These are phyloP conservation scores for Rousettus leschenaultii DNA, from an alignment of 2,113 vertebrate genomes.

Conservation along the genomic window DNA sequence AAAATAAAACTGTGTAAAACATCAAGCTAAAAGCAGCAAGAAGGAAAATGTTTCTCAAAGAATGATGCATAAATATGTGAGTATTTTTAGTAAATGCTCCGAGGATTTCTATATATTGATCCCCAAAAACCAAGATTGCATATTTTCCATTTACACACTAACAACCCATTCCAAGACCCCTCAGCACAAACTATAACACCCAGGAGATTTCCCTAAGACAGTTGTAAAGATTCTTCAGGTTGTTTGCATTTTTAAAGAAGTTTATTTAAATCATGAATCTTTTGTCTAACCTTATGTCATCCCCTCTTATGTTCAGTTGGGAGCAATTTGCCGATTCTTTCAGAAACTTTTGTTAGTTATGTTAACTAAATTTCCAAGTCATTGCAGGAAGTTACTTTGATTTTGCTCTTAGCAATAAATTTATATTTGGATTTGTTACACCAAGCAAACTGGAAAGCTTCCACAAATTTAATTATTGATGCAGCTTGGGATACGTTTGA, in stretches of 20 bases:
- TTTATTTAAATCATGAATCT: conserved; percentile 48
- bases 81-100: background rate
- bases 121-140: background rate
- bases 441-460: conserved; percentile 14
- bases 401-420: conserved; percentile 27
- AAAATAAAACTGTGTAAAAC: background rate
- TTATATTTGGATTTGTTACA: conserved; percentile 60
- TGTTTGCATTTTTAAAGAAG: conserved; percentile 72
- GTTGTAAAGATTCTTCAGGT: conserved; percentile 41
- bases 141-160: conserved; percentile 10
- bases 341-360: conserved; percentile 65
- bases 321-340: conserved; percentile 62
- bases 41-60: background rate
- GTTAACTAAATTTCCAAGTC: conserved; percentile 55
- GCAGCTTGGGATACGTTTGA: conserved; percentile 13
- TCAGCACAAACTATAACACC: conserved; percentile 48
- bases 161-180: background rate
- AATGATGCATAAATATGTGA: background rate
- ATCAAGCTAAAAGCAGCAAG: background rate
- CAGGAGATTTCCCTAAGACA: conserved; percentile 50
- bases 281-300: conserved; percentile 68
- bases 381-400: background rate
- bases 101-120: conserved; percentile 22
- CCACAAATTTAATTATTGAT: conserved; percentile 10
- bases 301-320: conserved; percentile 3